Conservation (phyloP, 2,888 invertebrate genomes). For the Chloroclystis v-ata region DNA sequence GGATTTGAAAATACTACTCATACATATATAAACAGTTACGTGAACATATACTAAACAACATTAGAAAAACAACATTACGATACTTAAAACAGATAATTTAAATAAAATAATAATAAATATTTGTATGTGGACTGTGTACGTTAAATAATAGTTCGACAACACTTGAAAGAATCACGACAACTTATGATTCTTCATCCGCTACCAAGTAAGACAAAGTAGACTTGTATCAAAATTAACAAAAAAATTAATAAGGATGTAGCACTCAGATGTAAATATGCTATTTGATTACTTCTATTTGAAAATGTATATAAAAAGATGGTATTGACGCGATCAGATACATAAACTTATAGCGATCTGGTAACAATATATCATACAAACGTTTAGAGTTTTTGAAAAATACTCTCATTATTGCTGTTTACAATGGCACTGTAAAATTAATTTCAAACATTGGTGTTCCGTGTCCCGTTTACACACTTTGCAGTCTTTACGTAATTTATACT, state of each 20-base stretch:
- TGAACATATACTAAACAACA: too few species aligned
- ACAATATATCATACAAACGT: slow-evolving; percentile 8
- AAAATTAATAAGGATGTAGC: background rate
- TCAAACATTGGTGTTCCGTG: slow-evolving; percentile 18
- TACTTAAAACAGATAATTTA: too few species aligned
- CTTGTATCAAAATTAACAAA: background rate
- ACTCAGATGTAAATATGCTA: background rate
- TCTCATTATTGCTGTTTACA: slow-evolving; percentile 6
- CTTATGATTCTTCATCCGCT: too few species aligned
- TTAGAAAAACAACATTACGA: too few species aligned
- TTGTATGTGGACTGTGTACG: too few species aligned
- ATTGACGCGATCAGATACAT: background rate
- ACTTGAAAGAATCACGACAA: too few species aligned
- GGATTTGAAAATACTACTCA: too few species aligned
- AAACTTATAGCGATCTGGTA: slow-evolving; percentile 10
- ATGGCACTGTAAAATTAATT: slow-evolving; percentile 18
- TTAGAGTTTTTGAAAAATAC: slow-evolving; percentile 4
- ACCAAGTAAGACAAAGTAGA: background rate
- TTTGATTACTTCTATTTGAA: background rate
- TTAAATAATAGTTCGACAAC: too few species aligned
- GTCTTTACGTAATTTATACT: slow-evolving; percentile 36
- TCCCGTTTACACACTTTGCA: slow-evolving; percentile 30
- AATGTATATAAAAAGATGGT: background rate
- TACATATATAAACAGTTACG: too few species aligned
- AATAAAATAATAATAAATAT: too few species aligned